These are phyloP conservation scores for Electrona antarctica DNA, from an alignment of 2,113 vertebrate species.

Conservation along the genomic window DNA sequence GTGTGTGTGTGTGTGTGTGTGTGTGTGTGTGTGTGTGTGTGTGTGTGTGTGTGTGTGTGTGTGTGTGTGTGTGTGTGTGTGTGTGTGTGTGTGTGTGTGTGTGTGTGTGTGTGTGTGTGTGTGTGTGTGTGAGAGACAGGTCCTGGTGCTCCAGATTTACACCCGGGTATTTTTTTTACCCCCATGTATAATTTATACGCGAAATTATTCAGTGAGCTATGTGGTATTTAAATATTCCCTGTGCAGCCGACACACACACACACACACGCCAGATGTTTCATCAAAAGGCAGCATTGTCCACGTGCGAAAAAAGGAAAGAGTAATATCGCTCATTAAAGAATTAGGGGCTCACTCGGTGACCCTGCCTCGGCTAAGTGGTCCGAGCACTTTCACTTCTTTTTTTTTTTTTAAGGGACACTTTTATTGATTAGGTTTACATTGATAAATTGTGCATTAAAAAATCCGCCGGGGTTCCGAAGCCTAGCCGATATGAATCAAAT, in stretches of 20 bases:
- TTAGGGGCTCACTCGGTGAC: neutral
- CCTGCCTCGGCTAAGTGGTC: slow-evolving; percentile 7
- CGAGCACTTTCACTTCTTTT: neutral
- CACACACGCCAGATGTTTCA: slow-evolving; percentile 8
- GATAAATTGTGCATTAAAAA: slow-evolving; percentile 41
- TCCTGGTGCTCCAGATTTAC: slow-evolving; percentile 12
- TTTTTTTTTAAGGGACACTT: slow-evolving; percentile 6
- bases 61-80: too few relatives aligned
- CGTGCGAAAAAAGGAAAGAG: neutral
- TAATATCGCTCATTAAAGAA: too few relatives aligned
- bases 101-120: too few relatives aligned
- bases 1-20: too few relatives aligned
- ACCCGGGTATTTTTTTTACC: slow-evolving; percentile 25
- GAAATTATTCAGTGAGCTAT: slow-evolving; percentile 15
- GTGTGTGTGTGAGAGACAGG: neutral
- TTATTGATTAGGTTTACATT: slow-evolving; percentile 34
- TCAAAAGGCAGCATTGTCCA: slow-evolving; percentile 25
- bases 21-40: too few relatives aligned
- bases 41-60: too few relatives aligned
- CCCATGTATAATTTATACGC: neutral
- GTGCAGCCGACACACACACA: neutral
- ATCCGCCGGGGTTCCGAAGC: slow-evolving; percentile 21
- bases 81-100: too few relatives aligned
- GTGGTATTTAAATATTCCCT: slow-evolving; percentile 6
- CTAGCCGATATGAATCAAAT: slow-evolving; percentile 50